phyloP scores from a whole-genome alignment of 2,113 vertebrate species.

The Paradisaea rubra region DNA sequence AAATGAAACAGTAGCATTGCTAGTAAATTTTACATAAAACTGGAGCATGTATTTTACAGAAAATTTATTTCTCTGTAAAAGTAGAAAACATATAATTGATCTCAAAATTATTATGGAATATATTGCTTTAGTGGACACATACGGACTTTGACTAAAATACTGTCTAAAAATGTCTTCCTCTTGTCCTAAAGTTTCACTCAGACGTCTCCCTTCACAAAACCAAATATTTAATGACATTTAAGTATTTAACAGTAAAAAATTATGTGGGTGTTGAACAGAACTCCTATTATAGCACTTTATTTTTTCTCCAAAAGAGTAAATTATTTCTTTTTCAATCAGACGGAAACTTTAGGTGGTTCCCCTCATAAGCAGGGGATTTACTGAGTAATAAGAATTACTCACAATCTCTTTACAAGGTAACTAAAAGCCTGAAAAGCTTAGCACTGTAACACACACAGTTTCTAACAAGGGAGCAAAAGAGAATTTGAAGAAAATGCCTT shows the following conservation, averaged over 20 bases:
- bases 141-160: not conserved
- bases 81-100: not conserved
- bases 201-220: not conserved
- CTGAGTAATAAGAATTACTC: not conserved
- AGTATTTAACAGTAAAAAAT: not conserved
- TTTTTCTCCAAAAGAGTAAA: not conserved
- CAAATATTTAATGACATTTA: not conserved
- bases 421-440: not conserved
- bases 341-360: not conserved
- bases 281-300: not conserved
- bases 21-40: not conserved
- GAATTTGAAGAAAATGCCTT: not conserved
- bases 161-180: not conserved
- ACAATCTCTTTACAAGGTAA: not conserved
- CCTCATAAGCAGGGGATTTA: not conserved
- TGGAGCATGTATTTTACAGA: not conserved
- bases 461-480: not conserved
- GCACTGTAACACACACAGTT: not conserved
- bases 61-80: not conserved
- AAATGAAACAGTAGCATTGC: not conserved
- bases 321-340: not conserved
- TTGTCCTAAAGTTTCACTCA: not conserved
- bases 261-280: not conserved
- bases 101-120: not conserved
- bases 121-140: not conserved